Conservation (phyloP, 53 echinoderm and acorn worm genomes). For the Crossaster papposus region DNA sequence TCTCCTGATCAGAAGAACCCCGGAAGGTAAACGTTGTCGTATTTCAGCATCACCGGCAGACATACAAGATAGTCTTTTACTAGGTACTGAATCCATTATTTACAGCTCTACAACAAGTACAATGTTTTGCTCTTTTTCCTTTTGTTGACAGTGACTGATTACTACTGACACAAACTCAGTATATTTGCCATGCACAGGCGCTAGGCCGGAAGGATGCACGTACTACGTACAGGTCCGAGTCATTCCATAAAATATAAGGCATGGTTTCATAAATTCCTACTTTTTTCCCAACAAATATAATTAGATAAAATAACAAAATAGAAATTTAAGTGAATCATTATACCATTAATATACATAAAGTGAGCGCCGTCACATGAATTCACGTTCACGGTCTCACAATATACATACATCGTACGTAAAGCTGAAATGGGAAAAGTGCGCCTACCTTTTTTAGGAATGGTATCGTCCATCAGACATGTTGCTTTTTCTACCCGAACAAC, state of each 20-base stretch:
- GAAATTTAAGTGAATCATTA: background rate
- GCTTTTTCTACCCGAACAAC: slow-evolving; percentile 21
- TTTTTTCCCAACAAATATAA: background rate
- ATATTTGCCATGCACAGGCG: background rate
- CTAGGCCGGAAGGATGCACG: slow-evolving; percentile 43
- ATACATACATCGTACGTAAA: background rate
- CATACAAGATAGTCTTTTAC: slow-evolving; percentile 36
- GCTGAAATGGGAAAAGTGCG: background rate
- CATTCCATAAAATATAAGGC: background rate
- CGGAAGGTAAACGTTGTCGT: slow-evolving; percentile 36
- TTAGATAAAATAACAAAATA: background rate
- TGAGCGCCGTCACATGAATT: background rate
- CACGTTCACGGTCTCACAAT: background rate
- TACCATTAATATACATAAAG: background rate
- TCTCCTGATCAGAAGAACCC: background rate
- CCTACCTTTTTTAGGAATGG: slow-evolving; percentile 65
- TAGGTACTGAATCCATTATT: slow-evolving; percentile 34
- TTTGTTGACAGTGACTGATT: too few species aligned
- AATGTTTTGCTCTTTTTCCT: background rate
- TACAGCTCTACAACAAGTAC: background rate
- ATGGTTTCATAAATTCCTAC: background rate
- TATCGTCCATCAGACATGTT: slow-evolving; percentile 67
- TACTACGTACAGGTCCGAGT: slow-evolving; percentile 11
- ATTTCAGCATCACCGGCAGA: slow-evolving; percentile 31
- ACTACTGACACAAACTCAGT: slow-evolving; percentile 13